phyloP scores from a whole-genome alignment of 2,113 vertebrate genomes.

The Glaucomys volans region DNA sequence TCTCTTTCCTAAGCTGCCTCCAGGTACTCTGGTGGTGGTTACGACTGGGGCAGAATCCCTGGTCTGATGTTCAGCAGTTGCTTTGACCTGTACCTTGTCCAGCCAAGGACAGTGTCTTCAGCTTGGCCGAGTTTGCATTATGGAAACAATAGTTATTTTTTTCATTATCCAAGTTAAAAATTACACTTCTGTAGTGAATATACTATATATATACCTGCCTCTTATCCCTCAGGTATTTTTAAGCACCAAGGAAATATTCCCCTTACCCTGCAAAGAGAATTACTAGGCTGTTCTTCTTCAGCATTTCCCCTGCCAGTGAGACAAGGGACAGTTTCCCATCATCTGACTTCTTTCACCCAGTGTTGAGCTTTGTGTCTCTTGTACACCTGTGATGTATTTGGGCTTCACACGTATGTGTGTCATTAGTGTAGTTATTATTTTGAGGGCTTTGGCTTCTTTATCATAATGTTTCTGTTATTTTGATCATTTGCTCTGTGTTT shows the following conservation, averaged over 20 bases:
- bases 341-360: too few relatives aligned
- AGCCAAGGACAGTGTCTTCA: not conserved
- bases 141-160: conserved; percentile 8
- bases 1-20: not conserved
- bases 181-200: not conserved
- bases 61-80: not conserved
- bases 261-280: not conserved
- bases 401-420: rapidly evolving
- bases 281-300: not conserved
- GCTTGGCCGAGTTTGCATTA: not conserved
- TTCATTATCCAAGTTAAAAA: not conserved
- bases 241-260: not conserved
- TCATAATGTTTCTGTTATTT: not conserved
- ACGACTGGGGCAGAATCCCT: not conserved
- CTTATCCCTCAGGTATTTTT: not conserved
- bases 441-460: not conserved
- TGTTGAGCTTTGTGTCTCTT: rapidly evolving
- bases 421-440: not conserved
- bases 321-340: not conserved
- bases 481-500: not conserved
- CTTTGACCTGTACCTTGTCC: not conserved
- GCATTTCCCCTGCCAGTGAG: not conserved
- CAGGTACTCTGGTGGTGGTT: not conserved
- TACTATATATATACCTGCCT: not conserved
- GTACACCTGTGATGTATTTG: not conserved